Percentiles rank a stretch among this genome's conserved stretches.
Evolutionary conservation across 2,113 vertebrate species (phyloP).

Genomic region (Epinephelus fuscoguttatus): DNA sequence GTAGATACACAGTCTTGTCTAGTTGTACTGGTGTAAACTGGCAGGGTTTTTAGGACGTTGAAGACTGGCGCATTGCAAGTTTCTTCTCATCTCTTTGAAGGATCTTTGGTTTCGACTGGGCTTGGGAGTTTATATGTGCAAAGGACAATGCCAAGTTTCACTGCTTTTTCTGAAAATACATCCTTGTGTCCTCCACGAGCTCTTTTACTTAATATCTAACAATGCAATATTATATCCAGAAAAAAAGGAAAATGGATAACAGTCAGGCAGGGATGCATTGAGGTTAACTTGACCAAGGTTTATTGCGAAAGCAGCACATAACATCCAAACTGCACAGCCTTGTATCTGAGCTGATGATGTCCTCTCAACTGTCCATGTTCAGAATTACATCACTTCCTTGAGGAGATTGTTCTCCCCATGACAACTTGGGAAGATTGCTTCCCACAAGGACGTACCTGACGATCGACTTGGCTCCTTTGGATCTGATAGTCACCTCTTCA

Average conservation of each 20-base stretch:
- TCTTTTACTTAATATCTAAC: not conserved
- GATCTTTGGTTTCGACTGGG: too few species aligned
- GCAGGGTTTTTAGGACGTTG: too few species aligned
- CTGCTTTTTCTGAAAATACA: not conserved
- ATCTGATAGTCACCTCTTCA: conserved; percentile 38
- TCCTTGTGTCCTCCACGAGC: not conserved
- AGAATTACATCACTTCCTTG: not conserved
- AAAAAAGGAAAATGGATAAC: not conserved
- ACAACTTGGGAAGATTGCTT: conserved; percentile 15
- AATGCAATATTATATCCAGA: too few species aligned
- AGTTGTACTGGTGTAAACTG: too few species aligned
- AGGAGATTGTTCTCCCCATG: conserved; percentile 8
- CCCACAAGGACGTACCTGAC: conserved; percentile 22
- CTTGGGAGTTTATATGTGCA: not conserved
- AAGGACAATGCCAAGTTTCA: not conserved
- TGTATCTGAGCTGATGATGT: not conserved
- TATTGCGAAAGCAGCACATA: conserved; percentile 1
- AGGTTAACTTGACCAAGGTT: not conserved
- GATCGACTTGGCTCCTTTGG: conserved; percentile 5
- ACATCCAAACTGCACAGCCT: not conserved
- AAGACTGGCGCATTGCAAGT: too few species aligned
- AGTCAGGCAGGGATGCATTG: not conserved
- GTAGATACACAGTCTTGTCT: too few species aligned
- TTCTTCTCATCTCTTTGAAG: too few species aligned
- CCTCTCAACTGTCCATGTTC: not conserved